Evolutionary conservation across 2,797 vertebrate genomes (phyloP).

Genomic region (Pantherophis vulpinus): DNA sequence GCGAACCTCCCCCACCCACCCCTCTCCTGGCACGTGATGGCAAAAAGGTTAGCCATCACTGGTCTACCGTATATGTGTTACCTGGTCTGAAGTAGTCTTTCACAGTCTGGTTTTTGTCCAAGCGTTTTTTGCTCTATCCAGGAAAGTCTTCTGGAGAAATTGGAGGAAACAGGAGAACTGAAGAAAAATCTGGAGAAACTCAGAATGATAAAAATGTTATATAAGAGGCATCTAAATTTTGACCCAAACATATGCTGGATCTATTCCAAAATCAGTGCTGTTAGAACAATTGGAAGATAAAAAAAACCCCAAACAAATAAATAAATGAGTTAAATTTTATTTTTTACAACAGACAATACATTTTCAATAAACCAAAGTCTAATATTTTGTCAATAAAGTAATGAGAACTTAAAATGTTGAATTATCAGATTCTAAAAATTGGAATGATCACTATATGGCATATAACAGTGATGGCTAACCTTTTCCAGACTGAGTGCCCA

Average conservation of each 20-base stretch:
- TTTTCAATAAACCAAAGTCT: background rate
- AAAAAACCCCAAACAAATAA: background rate
- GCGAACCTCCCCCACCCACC: too few species aligned
- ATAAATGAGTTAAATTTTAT: background rate
- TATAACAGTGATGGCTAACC: too few species aligned
- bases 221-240: background rate
- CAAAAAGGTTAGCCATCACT: too few species aligned
- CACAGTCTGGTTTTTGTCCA: background rate
- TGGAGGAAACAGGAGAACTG: background rate
- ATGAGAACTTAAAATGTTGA: background rate
- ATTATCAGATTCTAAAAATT: background rate
- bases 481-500: too few species aligned
- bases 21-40: too few species aligned
- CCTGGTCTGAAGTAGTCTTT: background rate
- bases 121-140: background rate
- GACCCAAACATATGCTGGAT: background rate
- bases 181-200: background rate
- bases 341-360: background rate
- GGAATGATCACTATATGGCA: background rate
- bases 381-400: background rate
- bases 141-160: background rate
- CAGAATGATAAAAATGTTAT: too few species aligned
- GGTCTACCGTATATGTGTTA: background rate
- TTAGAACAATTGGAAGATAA: background rate
- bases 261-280: background rate